Evolutionary conservation across 2,888 invertebrate species (phyloP).

Genomic region (Tetragonisca angustula): DNA sequence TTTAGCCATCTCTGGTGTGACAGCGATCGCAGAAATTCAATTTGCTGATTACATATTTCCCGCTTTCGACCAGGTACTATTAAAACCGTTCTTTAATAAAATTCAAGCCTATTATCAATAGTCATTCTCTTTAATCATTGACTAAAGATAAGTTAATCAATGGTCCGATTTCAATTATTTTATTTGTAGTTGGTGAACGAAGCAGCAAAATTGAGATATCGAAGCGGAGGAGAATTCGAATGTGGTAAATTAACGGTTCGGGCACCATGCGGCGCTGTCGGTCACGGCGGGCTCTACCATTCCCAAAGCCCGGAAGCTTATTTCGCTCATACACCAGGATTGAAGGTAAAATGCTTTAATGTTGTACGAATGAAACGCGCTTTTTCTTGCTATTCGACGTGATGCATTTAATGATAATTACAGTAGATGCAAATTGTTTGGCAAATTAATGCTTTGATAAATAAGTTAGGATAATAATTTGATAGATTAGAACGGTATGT

Average conservation of each 20-base stretch:
- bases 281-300: slow-evolving; percentile 98
- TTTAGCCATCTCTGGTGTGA: slow-evolving; percentile 94
- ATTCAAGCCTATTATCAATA: not conserved
- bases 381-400: not conserved
- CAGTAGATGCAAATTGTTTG: not conserved
- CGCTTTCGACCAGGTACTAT: slow-evolving; percentile 96
- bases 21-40: slow-evolving; percentile 99
- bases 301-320: slow-evolving; percentile 99
- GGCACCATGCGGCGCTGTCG: slow-evolving; percentile 98
- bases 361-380: not conserved
- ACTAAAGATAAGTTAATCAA: too few species aligned
- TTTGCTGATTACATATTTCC: slow-evolving; percentile 99
- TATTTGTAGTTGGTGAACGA: slow-evolving; percentile 90
- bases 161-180: not conserved
- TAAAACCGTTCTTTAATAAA: not conserved
- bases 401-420: not conserved
- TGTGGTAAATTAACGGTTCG: slow-evolving; percentile 97
- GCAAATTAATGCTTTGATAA: not conserved
- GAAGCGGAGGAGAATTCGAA: slow-evolving; percentile 95
- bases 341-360: slow-evolving; percentile 88
- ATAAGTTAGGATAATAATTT: not conserved
- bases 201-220: slow-evolving; percentile 97
- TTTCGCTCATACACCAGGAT: slow-evolving; percentile 97
- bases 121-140: too few species aligned
- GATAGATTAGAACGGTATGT: not conserved